Evolutionary conservation across 2,113 vertebrate genomes (phyloP).

Genomic region (Erythrolamprus reginae): DNA sequence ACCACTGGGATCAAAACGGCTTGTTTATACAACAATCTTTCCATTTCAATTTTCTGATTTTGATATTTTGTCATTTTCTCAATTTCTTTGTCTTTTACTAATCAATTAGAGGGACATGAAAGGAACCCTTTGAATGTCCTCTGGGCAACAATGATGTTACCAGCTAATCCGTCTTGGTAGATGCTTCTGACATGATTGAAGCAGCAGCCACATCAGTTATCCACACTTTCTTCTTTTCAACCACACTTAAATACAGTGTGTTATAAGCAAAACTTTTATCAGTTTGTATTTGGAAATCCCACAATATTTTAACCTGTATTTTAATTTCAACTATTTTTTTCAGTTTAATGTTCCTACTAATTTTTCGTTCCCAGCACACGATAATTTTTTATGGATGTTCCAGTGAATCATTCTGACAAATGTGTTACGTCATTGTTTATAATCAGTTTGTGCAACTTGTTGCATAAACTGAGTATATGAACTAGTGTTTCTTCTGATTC

Average conservation of each 20-base stretch:
- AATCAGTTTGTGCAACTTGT: not conserved
- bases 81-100: not conserved
- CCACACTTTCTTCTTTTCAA: not conserved
- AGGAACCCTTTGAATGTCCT: not conserved
- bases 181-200: not conserved
- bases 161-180: not conserved
- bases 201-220: not conserved
- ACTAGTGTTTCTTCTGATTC: not conserved
- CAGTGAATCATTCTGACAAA: not conserved
- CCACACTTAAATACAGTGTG: not conserved
- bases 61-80: not conserved
- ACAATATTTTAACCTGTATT: not conserved
- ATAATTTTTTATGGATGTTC: not conserved
- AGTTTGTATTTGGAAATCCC: not conserved
- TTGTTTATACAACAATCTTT: not conserved
- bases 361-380: not conserved
- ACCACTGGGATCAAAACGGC: not conserved
- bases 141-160: not conserved
- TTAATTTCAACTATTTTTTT: not conserved
- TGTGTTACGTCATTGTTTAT: not conserved
- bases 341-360: not conserved
- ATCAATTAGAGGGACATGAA: not conserved
- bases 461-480: not conserved
- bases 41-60: not conserved
- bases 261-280: not conserved